Evolutionary conservation across 1,140 invertebrate species (phyloP).

Genomic region (Tetramorium parvispinum): DNA sequence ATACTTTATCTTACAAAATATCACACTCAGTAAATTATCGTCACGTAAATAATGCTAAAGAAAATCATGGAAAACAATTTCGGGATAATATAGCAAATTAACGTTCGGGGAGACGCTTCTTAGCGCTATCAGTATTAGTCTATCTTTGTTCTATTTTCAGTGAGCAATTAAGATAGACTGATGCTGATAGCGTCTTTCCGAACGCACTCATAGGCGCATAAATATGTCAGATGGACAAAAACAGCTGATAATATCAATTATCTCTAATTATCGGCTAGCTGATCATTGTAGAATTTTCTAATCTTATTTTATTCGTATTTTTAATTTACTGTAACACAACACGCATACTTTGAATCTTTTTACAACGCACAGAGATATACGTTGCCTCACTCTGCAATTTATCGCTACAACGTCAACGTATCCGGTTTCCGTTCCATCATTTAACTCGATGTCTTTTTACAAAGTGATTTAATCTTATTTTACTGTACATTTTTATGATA

Average conservation of each 20-base stretch:
- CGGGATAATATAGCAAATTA: background rate
- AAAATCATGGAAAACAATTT: background rate
- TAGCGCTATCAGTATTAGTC: too few species aligned
- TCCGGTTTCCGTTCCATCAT: background rate
- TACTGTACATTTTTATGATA: conserved; percentile 51
- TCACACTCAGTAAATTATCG: background rate
- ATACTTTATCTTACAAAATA: background rate
- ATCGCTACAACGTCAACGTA: background rate
- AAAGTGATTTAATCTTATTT: conserved; percentile 39
- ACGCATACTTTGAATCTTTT: background rate
- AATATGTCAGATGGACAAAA: background rate
- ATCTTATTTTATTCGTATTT: background rate
- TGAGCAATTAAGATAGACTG: too few species aligned
- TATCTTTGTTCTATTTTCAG: too few species aligned
- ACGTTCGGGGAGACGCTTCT: too few species aligned
- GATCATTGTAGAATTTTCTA: background rate
- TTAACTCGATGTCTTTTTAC: conserved; percentile 31
- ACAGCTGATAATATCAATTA: background rate
- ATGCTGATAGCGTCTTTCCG: too few species aligned
- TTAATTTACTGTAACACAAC: background rate
- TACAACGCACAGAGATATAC: background rate
- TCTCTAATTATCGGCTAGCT: background rate
- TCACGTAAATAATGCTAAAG: too few species aligned
- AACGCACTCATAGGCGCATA: background rate
- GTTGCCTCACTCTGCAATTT: background rate